Conservation (phyloP, 2,113 vertebrate genomes). For the Cephalopterus ornatus region DNA sequence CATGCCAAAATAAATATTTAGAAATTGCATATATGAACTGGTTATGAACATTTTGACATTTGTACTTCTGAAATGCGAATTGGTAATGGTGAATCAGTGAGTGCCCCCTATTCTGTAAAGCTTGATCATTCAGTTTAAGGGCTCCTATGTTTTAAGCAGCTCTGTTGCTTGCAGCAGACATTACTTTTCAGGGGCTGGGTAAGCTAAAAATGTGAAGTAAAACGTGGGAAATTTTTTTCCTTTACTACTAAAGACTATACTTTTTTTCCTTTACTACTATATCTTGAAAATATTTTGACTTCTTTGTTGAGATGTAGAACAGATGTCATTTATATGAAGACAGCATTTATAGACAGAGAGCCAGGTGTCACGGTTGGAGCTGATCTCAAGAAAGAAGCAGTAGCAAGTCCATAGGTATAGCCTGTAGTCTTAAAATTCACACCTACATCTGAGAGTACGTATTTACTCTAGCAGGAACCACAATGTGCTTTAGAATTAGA, state of each 20-base stretch:
- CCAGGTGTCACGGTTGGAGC: background rate
- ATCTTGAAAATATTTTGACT: background rate
- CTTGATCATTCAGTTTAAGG: background rate
- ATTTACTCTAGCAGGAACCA: background rate
- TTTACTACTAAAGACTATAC: background rate
- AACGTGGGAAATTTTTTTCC: accelerated
- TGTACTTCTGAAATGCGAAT: background rate
- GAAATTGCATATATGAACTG: background rate
- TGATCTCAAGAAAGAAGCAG: background rate
- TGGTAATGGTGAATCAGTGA: background rate
- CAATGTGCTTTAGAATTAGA: background rate
- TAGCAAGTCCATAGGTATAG: background rate
- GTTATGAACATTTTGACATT: background rate
- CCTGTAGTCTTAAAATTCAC: background rate
- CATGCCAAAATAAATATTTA: background rate
- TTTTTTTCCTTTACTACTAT: background rate
- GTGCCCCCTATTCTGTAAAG: background rate
- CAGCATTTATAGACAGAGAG: background rate
- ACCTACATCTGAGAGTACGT: background rate
- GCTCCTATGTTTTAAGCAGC: background rate
- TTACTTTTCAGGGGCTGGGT: background rate
- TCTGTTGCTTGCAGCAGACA: background rate
- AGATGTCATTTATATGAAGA: background rate
- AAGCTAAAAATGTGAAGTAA: background rate
- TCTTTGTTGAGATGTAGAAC: background rate